Percentiles rank a stretch among this genome's conserved stretches.
Evolutionary conservation across 2,888 invertebrate genomes (phyloP).

Genomic region (Rhingia rostrata): DNA sequence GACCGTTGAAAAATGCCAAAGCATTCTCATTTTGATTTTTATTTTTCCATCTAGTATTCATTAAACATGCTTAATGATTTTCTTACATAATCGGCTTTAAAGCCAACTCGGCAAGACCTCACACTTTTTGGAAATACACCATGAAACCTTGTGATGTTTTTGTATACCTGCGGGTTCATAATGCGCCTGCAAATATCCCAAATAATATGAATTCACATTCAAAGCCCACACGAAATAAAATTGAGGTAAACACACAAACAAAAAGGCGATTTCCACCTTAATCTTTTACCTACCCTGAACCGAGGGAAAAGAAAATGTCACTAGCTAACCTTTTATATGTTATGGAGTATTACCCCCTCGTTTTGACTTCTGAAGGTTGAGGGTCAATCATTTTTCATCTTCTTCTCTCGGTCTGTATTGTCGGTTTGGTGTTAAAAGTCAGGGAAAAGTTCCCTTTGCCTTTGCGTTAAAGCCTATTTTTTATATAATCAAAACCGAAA

Average conservation of each 20-base stretch:
- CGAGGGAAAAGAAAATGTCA: slow-evolving; percentile 17
- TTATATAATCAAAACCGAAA: slow-evolving; percentile 35
- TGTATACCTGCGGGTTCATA: background rate
- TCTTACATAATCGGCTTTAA: too few species aligned
- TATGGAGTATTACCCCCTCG: slow-evolving; percentile 9
- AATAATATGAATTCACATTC: slow-evolving; percentile 3
- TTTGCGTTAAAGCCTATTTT: slow-evolving; percentile 31
- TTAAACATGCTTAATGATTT: too few species aligned
- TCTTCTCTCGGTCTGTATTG: background rate
- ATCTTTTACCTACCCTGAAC: slow-evolving; percentile 38
- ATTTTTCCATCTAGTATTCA: too few species aligned
- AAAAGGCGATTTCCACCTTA: slow-evolving; percentile 36
- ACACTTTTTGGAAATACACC: background rate
- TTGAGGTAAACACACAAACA: slow-evolving; percentile 3
- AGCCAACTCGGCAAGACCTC: too few species aligned
- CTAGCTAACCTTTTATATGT: slow-evolving; percentile 16
- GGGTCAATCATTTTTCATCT: slow-evolving; percentile 59
- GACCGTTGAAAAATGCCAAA: too few species aligned
- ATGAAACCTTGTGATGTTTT: background rate
- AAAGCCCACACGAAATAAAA: background rate
- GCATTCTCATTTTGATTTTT: too few species aligned
- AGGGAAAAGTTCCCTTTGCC: slow-evolving; percentile 1
- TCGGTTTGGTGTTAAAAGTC: slow-evolving; percentile 22
- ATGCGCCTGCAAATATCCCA: background rate
- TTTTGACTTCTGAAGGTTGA: background rate